phyloP scores from a whole-genome alignment of 2,113 vertebrate species.

The Siphamia tubifer region DNA sequence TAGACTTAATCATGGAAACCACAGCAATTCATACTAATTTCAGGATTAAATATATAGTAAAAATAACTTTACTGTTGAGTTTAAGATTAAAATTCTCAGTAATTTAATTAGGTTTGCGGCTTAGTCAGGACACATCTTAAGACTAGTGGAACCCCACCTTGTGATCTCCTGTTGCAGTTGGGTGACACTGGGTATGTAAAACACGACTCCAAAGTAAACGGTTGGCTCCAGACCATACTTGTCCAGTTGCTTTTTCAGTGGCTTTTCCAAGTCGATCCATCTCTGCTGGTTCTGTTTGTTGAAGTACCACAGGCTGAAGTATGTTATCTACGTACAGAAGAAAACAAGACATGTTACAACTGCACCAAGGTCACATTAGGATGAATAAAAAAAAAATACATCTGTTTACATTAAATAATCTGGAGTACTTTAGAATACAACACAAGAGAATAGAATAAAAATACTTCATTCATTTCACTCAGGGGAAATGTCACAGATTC shows the following conservation, averaged over 20 bases:
- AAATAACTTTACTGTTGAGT: no score
- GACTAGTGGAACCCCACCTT: constrained; percentile 79
- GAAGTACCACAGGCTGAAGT: constrained; percentile 97
- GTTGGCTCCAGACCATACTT: constrained; percentile 95
- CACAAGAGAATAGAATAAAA: no score
- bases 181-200: constrained; percentile 90
- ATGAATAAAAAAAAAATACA: neutral
- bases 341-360: constrained; percentile 9
- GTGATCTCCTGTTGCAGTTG: constrained; percentile 98
- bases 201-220: constrained; percentile 96
- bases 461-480: no score
- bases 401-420: neutral
- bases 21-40: no score
- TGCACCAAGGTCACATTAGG: neutral
- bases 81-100: neutral
- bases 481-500: no score
- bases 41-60: no score
- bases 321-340: constrained; percentile 84
- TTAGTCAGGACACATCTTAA: neutral
- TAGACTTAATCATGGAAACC: no score
- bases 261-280: constrained; percentile 97
- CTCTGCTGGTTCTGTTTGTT: constrained; percentile 97
- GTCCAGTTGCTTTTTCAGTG: constrained; percentile 97
- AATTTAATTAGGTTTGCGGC: neutral
- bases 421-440: no score